Evolutionary conservation across 2,888 invertebrate species (phyloP).

Genomic region (Neoitamus cyanurus): DNA sequence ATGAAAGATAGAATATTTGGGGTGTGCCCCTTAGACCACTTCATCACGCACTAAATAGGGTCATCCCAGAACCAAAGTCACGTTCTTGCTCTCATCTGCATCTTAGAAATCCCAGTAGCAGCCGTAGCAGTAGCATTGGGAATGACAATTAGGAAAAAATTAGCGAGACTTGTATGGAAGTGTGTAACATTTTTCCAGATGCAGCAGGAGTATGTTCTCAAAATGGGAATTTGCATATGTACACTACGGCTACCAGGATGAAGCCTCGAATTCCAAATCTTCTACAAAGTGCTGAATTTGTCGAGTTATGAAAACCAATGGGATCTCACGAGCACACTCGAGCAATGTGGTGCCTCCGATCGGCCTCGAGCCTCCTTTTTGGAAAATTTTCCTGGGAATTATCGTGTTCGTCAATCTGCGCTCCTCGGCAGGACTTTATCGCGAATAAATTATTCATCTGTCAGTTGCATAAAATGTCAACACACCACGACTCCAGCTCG

Average conservation of each 20-base stretch:
- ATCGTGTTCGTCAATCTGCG: conserved; percentile 19
- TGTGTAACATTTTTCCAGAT: neutral
- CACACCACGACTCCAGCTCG: neutral
- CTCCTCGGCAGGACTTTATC: neutral
- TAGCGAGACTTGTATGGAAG: neutral
- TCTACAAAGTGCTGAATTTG: neutral
- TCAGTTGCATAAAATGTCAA: conserved; percentile 2
- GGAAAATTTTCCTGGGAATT: neutral
- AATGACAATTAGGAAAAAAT: neutral
- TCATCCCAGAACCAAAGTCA: no score
- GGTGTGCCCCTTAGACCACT: no score
- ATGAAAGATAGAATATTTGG: no score
- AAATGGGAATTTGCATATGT: neutral
- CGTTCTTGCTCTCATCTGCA: no score
- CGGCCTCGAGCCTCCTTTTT: neutral
- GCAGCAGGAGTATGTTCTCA: neutral
- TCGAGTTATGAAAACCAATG: neutral
- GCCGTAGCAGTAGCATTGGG: neutral
- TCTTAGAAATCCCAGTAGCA: neutral
- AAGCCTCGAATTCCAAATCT: neutral
- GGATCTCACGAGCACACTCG: neutral
- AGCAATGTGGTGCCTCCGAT: neutral
- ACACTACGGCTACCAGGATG: neutral
- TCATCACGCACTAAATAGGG: no score
- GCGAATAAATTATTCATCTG: conserved; percentile 15